These are phyloP conservation scores for Rhimphoctona megacephalus DNA, from an alignment of 2,888 invertebrate species.

Conservation along the genomic window DNA sequence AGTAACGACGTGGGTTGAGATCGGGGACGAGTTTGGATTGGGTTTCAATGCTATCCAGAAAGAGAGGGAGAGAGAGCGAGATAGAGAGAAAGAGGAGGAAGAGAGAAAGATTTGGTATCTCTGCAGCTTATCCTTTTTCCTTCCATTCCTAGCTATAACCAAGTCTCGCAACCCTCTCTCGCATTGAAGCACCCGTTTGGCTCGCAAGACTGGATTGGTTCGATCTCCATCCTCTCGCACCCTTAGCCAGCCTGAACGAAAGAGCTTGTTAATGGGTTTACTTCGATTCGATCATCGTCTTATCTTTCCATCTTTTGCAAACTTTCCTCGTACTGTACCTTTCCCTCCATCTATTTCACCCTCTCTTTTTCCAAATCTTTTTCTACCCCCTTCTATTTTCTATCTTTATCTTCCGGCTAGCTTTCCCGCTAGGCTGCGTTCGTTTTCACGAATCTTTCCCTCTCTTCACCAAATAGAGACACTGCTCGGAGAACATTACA, in stretches of 20 bases:
- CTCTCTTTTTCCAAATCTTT: constrained; percentile 59
- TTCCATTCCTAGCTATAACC: constrained; percentile 38
- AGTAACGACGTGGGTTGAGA: constrained; percentile 68
- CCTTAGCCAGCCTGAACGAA: constrained; percentile 72
- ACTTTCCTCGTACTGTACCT: constrained; percentile 35
- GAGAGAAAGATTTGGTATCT: constrained; percentile 25
- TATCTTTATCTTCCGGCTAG: constrained; percentile 41
- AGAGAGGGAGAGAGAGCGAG: constrained; percentile 27
- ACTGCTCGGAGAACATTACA: constrained; percentile 33
- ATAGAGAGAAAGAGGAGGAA: constrained; percentile 8
- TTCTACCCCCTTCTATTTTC: constrained; percentile 45
- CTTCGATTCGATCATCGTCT: constrained; percentile 82
- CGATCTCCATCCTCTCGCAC: constrained; percentile 54
- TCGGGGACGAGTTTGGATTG: constrained; percentile 51
- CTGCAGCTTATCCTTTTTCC: constrained; percentile 55
- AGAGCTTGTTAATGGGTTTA: constrained; percentile 84
- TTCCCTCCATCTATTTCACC: constrained; percentile 28
- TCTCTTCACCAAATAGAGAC: constrained; percentile 12
- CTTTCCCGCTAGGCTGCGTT: constrained; percentile 34
- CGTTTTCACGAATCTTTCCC: constrained; percentile 38
- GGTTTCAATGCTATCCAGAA: constrained; percentile 49
- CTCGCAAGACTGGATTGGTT: constrained; percentile 70
- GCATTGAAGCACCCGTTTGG: constrained; percentile 45
- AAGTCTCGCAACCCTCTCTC: constrained; percentile 28
- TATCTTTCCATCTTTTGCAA: constrained; percentile 75